Conservation (phyloP, 1,140 invertebrate genomes). For the Lamellibrachia luymesi region DNA sequence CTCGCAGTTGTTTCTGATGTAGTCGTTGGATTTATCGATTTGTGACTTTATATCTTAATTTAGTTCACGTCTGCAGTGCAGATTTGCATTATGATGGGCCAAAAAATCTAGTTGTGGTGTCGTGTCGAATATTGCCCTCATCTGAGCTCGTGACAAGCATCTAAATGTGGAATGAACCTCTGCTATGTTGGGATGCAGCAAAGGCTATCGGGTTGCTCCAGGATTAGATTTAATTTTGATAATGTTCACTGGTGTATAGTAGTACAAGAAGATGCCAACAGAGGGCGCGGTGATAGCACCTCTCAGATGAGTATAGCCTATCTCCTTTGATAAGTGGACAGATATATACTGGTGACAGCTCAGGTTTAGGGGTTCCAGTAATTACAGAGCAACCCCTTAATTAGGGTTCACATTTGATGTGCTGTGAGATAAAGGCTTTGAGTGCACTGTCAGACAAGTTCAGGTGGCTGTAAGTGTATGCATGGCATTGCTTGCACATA, state of each 20-base stretch:
- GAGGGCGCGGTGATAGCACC: neutral
- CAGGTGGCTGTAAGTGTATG: neutral
- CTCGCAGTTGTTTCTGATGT: neutral
- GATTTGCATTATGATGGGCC: neutral
- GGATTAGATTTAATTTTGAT: slow-evolving; percentile 2
- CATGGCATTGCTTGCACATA: neutral
- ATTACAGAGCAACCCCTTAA: neutral
- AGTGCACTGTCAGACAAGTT: neutral
- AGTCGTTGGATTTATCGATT: neutral
- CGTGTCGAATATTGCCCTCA: neutral
- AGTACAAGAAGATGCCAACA: neutral
- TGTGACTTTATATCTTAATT: neutral
- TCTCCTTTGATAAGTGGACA: neutral
- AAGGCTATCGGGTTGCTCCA: neutral
- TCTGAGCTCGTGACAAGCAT: neutral
- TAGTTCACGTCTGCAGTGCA: neutral
- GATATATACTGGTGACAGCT: neutral
- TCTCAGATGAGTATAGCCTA: neutral
- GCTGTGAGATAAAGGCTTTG: neutral
- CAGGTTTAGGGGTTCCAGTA: neutral
- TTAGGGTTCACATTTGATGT: neutral
- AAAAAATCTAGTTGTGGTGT: neutral
- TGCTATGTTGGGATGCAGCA: neutral
- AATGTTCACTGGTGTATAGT: neutral
- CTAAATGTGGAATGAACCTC: neutral